Evolutionary conservation across 2,113 vertebrate genomes (phyloP).

Genomic region (Cyanocitta stelleri): DNA sequence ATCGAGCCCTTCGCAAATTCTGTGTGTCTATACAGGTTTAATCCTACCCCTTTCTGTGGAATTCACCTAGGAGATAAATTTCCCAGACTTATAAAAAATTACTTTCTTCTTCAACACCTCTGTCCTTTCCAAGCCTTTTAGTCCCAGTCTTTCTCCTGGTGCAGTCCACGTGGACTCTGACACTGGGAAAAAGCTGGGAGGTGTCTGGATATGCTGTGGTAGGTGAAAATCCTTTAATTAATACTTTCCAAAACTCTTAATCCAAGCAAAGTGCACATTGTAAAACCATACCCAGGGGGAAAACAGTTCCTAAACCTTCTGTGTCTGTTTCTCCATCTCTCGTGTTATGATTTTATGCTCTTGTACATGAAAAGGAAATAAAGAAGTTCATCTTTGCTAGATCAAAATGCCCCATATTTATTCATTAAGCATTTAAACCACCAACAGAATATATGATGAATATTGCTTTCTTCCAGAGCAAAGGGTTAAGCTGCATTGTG

Average conservation of each 20-base stretch:
- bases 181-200: neutral
- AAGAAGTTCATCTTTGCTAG: neutral
- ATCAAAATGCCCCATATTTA: neutral
- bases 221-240: constrained; percentile 26
- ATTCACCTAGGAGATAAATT: neutral
- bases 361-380: neutral
- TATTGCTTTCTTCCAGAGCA: neutral
- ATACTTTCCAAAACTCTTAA: neutral
- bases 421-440: neutral
- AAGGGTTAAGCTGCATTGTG: neutral
- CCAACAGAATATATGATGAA: neutral
- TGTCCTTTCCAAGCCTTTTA: neutral
- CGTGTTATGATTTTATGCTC: neutral
- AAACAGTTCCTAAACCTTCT: neutral
- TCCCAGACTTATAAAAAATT: neutral
- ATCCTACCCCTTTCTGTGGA: neutral
- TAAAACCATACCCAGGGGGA: neutral
- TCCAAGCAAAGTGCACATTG: neutral
- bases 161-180: neutral
- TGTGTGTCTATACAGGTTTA: neutral
- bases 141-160: neutral
- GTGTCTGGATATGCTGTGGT: neutral
- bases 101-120: neutral
- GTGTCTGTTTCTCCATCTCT: neutral
- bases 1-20: neutral